Base-by-base conservation (phyloP, 2,888 invertebrate species). In the Platerodrilus igneus region DNA sequence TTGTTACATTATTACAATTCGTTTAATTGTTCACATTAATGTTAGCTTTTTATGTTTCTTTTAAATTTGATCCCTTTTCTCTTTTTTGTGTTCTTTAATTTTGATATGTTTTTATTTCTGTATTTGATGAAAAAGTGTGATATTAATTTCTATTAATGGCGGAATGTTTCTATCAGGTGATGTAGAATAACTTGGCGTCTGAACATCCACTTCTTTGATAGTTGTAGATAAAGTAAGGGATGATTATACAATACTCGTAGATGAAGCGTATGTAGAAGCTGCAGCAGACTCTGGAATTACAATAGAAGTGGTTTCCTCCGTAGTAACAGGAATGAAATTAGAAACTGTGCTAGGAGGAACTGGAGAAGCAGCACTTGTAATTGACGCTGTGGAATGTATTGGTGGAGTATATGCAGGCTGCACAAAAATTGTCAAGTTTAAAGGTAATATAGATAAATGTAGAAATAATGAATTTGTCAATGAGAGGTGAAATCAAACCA, bases 61-160 rank as follows among this genome's bases (percentile, higher is more conserved):
- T 47, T 83, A 83, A 23, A 79, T 76, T 51, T 79, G 83, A 40
- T 78, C 78, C 54, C 77, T 77, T 51, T 79, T 79, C 56, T 77
- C 76, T 51, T 83, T 83, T 50, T 81, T 72, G 37, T 68, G 66
- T 50, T 70, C 66, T 48, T 67, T 67, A 26, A 48, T 55, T 47
- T 68, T 67, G 51, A 68, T 65, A n/a, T n/a, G n/a, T n/a, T n/a
- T n/a, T n/a, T n/a, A n/a, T n/a, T n/a, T n/a, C n/a, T n/a, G n/a
- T n/a, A n/a, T n/a, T n/a, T n/a, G n/a, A n/a, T n/a, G n/a, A n/a
- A n/a, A n/a, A n/a, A n/a, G n/a, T n/a, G n/a, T n/a, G n/a, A n/a
- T n/a, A n/a, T n/a, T n/a, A n/a, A n/a, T n/a, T n/a, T n/a, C n/a
- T n/a, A n/a, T n/a, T n/a, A 46, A 37, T 2, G 51, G 22, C 7